A percentile compares a stretch with the other conserved stretches of the same genome.
phyloP scores from a whole-genome alignment of 1,140 invertebrate species.

The Wiebesia pumilae region DNA sequence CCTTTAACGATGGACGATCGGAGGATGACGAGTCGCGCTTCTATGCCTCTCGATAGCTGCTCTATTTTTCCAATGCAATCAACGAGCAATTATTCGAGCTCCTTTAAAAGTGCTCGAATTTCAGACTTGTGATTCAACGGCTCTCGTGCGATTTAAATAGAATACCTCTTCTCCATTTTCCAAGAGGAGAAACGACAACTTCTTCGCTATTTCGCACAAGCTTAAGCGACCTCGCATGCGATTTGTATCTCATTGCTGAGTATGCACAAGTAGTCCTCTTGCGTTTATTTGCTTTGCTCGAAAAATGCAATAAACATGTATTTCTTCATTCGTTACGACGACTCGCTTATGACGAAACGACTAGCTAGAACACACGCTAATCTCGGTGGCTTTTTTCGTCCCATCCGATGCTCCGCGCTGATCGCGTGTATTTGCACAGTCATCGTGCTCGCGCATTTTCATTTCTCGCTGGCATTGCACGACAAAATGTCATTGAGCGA shows the following conservation, averaged over 20 bases:
- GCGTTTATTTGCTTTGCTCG: neutral
- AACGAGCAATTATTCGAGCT: neutral
- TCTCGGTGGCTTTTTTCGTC: neutral
- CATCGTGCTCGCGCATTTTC: constrained; percentile 20
- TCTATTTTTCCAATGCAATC: neutral
- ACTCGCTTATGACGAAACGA: neutral
- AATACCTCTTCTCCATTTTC: too few species aligned
- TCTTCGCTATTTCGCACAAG: too few species aligned
- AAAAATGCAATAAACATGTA: neutral
- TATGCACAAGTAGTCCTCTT: too few species aligned
- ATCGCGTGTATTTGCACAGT: constrained; percentile 46
- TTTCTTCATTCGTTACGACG: neutral
- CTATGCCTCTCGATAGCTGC: too few species aligned
- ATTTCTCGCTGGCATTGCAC: neutral
- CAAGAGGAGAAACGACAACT: too few species aligned
- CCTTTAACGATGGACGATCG: too few species aligned
- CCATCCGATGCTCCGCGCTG: neutral
- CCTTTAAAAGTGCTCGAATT: too few species aligned
- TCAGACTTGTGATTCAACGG: too few species aligned
- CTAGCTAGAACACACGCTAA: neutral
- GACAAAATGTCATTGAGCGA: neutral
- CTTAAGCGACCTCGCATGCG: too few species aligned
- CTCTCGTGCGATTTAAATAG: too few species aligned
- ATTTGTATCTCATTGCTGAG: too few species aligned
- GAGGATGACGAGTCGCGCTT: too few species aligned